These are phyloP conservation scores for Protaetia brevitarsis DNA, from an alignment of 1,140 invertebrate species.

Conservation along the genomic window DNA sequence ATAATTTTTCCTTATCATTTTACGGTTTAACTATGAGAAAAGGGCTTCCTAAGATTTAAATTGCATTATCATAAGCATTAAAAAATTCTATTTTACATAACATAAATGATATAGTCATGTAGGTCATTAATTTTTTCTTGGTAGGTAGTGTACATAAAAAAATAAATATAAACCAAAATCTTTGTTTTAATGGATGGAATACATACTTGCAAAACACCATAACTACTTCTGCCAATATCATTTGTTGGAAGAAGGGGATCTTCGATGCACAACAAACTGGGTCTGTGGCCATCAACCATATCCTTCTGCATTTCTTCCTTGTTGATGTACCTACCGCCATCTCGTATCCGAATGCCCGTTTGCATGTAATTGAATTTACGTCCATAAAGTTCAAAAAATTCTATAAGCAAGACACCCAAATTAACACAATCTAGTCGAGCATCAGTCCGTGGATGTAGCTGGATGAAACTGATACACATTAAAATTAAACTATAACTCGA, in stretches of 20 bases:
- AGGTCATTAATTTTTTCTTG: too few relatives aligned
- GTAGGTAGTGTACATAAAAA: neutral
- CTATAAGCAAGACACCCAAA: conserved; percentile 90
- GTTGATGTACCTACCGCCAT: conserved; percentile 89
- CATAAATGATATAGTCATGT: too few relatives aligned
- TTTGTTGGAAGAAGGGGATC: conserved; percentile 94
- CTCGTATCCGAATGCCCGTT: conserved; percentile 91
- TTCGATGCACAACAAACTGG: conserved; percentile 93
- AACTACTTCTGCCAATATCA: conserved; percentile 96
- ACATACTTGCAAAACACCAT: conserved; percentile 65
- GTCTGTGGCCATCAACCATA: conserved; percentile 90
- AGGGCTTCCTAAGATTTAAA: too few relatives aligned
- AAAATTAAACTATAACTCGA: conserved; percentile 98
- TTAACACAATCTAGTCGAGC: conserved; percentile 65
- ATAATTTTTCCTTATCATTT: too few relatives aligned
- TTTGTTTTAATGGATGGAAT: neutral
- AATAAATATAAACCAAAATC: neutral
- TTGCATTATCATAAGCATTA: too few relatives aligned
- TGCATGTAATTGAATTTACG: conserved; percentile 95
- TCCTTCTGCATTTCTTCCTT: conserved; percentile 92
- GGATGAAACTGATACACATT: conserved; percentile 92
- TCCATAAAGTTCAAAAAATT: conserved; percentile 98
- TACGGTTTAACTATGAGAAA: too few relatives aligned
- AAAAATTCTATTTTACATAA: too few relatives aligned
- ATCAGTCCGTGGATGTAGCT: conserved; percentile 70